Percentiles rank a stretch among this genome's conserved stretches.
These are phyloP conservation scores for Diarsia mendica DNA, from an alignment of 2,888 invertebrate species.

Conservation along the genomic window DNA sequence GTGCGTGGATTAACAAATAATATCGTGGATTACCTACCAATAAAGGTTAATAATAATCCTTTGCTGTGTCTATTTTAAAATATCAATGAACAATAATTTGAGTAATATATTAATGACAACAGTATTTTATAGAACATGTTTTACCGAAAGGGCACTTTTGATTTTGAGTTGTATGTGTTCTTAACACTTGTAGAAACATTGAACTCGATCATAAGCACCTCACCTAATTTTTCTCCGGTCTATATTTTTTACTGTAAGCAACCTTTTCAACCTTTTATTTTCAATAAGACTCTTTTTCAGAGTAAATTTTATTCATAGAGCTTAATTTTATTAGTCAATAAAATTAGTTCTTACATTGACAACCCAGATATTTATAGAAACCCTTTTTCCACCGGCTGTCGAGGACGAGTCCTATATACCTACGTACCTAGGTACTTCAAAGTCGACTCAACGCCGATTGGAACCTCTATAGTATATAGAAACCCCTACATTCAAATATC, in stretches of 20 bases:
- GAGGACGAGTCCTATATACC: no score
- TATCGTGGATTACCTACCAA: no score
- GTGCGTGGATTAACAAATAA: background rate
- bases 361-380: background rate
- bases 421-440: no score
- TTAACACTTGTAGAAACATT: no score
- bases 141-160: no score
- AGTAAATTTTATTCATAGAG: background rate
- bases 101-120: background rate
- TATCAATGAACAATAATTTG: background rate
- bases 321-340: background rate
- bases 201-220: no score
- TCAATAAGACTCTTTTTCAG: no score
- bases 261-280: background rate
- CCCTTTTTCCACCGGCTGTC: background rate
- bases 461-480: background rate
- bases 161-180: no score
- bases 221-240: no score
- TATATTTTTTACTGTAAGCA: background rate
- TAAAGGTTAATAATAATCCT: background rate
- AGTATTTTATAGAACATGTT: background rate
- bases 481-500: conserved; percentile 7
- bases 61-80: background rate
- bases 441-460: no score
- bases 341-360: background rate